Conservation (phyloP, 2,888 invertebrate species). For the Chrysolina americana region DNA sequence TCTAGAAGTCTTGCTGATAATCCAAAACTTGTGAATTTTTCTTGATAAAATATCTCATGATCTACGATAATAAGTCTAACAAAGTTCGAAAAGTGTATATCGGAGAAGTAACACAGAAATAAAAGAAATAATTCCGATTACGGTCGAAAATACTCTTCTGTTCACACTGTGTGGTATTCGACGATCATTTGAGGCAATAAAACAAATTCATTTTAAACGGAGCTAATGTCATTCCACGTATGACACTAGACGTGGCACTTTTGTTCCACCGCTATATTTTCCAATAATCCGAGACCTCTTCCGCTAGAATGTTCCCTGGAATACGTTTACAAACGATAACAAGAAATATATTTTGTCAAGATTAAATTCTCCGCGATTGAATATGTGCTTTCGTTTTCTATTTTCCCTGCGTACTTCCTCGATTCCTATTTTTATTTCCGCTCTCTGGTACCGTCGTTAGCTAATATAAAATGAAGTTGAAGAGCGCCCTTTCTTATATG, state of each 20-base stretch:
- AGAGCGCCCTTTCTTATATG: conserved; percentile 53
- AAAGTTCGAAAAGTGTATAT: no score
- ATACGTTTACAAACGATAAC: conserved; percentile 52
- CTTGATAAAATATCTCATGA: no score
- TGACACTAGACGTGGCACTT: not conserved
- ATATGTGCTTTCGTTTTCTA: conserved; percentile 61
- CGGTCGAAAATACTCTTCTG: no score
- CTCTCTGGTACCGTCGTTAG: conserved; percentile 62
- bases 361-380: conserved; percentile 62
- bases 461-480: conserved; percentile 62
- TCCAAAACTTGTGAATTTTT: no score
- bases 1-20: no score
- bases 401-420: conserved; percentile 54
- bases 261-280: conserved; percentile 3
- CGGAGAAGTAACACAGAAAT: no score
- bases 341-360: conserved; percentile 59
- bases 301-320: conserved; percentile 31
- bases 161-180: no score
- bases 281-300: conserved; percentile 14
- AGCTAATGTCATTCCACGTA: not conserved
- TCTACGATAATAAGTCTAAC: no score
- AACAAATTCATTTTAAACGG: not conserved
- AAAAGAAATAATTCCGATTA: no score
- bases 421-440: conserved; percentile 63
- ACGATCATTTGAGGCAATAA: not conserved